Evolutionary conservation across 2,888 invertebrate species (phyloP), one percentile per base, ranked within the genome.

Genomic region (Watsonalla cultraria): DNA sequence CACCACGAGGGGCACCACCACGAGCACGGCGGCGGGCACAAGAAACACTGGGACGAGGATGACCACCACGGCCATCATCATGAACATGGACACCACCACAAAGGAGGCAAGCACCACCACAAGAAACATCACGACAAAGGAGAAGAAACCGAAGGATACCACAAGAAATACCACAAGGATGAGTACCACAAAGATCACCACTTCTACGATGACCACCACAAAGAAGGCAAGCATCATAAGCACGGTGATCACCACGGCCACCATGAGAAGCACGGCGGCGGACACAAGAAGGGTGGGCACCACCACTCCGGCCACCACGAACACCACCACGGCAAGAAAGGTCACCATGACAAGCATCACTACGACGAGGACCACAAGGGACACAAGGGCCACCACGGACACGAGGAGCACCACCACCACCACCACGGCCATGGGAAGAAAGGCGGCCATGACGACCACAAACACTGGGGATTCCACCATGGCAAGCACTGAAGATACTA

Each of bases 181-280:
- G 96, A 96, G 77, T 96, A 94, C 81, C 94, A 95, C 74, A 96
- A 96, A 81, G 95, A 96, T 72, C 96, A 96, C 78, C 96, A 96
- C 90, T 96, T 96, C 92, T 96, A 96, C 83, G 96, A 96, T 68
- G 96, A 96, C 76, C 94, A 94, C 74, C 95, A 96, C 82, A 95
- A 96, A 74, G 95, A 95, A 55, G 96, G 96, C 50, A 94, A 96
- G 74, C 96, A 96, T 76, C 93, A 94, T 78, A 96, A 96, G 73
- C 94, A 95, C 70, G 96, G 96, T 7, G 91, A 95, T 68, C 94
- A 94, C 77, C 94, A 96, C 73, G 94, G 94, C 54, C 94, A 96
- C 73, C 95, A 96, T 72, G 94, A 94, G 54, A 93, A 93, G 77
- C 94, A 96, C 67, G 94, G 94, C 55, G 96, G 95, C 8, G 93